Conservation (phyloP, 23 tunicate genomes). For the Aplidium turbinatum region DNA sequence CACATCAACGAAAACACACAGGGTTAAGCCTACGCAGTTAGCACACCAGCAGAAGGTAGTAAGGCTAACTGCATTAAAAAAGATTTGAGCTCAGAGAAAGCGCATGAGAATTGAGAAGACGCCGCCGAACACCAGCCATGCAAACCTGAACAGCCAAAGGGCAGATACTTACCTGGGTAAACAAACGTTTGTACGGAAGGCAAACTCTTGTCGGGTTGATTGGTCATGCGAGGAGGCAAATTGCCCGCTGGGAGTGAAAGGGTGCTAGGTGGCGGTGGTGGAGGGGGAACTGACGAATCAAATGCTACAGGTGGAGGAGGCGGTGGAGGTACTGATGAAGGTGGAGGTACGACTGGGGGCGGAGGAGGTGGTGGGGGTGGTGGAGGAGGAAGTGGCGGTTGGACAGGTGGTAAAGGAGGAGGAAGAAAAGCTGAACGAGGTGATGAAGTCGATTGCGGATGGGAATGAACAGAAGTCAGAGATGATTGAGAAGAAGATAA, state of each 20-base stretch:
- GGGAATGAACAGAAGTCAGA: constrained; percentile 31
- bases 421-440: too few species aligned
- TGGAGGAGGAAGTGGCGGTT: constrained; percentile 6
- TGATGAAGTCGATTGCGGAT: too few species aligned
- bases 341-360: constrained; percentile 4
- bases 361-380: constrained; percentile 23
- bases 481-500: constrained; percentile 13
- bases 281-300: constrained; percentile 3
- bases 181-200: background rate
- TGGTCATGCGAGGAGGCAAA: background rate
- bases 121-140: too few species aligned
- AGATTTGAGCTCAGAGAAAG: too few species aligned
- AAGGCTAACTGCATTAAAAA: too few species aligned
- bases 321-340: constrained; percentile 9
- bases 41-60: too few species aligned
- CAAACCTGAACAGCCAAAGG: too few species aligned
- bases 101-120: too few species aligned
- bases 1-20: too few species aligned
- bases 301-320: constrained; percentile 7
- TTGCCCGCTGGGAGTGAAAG: background rate
- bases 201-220: too few species aligned
- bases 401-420: constrained; percentile 48
- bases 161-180: constrained; percentile 1
- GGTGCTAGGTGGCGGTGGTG: constrained; percentile 5
- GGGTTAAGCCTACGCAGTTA: too few species aligned